Evolutionary conservation across 2,113 vertebrate genomes (phyloP), one percentile per base, ranked within the genome.

Genomic region (Gadus macrocephalus): DNA sequence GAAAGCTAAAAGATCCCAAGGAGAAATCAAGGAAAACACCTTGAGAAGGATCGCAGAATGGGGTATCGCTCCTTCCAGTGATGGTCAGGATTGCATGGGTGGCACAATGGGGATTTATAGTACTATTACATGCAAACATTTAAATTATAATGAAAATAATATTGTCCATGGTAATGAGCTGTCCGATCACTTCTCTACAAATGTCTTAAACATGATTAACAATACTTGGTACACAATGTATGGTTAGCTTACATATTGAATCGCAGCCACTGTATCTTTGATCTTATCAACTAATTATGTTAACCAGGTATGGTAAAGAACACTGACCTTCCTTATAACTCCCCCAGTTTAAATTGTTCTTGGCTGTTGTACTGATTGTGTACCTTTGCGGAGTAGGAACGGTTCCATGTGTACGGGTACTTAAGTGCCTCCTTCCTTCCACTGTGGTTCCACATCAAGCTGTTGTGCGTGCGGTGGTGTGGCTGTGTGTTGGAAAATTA

Each of bases 381-480:
- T 77, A 5, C 49, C 22, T 62, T 67, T 4, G 67, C 15, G 78
- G 70, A 83, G 79, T 61, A 89, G 97, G 95, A 70, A 68, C 86
- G 63, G 70, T 53, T 64, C 73, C 93, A 65, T 95, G 89, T 72
- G 83, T 73, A 12, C 90, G 92, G 27, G 81, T 98, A 68, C 71
- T 98, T 64, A 98, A 93, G 87, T 95, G 91, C 85, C 83, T 98
- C 64, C 78, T 98, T 79, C 97, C 97, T 78, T 79, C 90, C 31
- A 90, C 93, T 27, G 77, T 88, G 62, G 90, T 99, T 83, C 91
- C 91, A 68, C 93, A 94, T 84, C 81, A 64, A 73, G 91, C 92
- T 38, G 87, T 99, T 49, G 84, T 96, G 77, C 87, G 91, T 78
- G 91, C 93, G 0, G 79, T 97, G 4, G 95, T 93, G 61, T 95